Conservation (phyloP, 2,888 invertebrate species). For the Seira ritae region DNA sequence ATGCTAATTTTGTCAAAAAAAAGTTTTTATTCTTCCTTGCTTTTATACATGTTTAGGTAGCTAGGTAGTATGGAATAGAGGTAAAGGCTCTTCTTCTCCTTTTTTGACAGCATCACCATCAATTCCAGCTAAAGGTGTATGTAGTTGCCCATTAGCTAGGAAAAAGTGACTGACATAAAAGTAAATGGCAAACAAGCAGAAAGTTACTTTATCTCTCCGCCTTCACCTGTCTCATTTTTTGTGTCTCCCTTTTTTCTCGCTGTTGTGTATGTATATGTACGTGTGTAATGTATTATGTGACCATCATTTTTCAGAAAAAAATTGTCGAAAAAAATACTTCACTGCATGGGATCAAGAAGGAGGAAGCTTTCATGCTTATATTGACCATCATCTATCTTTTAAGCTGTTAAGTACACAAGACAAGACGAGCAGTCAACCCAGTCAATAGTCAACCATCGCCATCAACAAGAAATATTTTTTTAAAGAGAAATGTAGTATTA, state of each 20-base stretch:
- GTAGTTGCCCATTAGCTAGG: background rate
- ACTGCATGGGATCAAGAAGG: slow-evolving; percentile 42
- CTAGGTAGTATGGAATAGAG: too few species aligned
- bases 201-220: slow-evolving; percentile 32
- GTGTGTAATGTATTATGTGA: too few species aligned
- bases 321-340: background rate
- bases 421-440: slow-evolving; percentile 2
- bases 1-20: slow-evolving; percentile 65
- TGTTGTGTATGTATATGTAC: too few species aligned
- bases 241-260: slow-evolving; percentile 33
- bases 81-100: slow-evolving; percentile 3
- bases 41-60: too few species aligned
- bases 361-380: too few species aligned
- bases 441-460: too few species aligned
- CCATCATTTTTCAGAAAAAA: slow-evolving; percentile 48
- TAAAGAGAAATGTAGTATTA: too few species aligned
- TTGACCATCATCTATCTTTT: slow-evolving; percentile 54
- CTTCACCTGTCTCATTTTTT: slow-evolving; percentile 56
- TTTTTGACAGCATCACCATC: slow-evolving; percentile 38
- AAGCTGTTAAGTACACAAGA: slow-evolving; percentile 33
- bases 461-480: too few species aligned
- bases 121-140: slow-evolving; percentile 13
- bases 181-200: slow-evolving; percentile 41
- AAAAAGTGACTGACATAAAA: slow-evolving; percentile 19
- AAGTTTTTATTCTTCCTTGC: slow-evolving; percentile 39